Conservation (phyloP, 2,888 invertebrate genomes). For the Scotopteryx bipunctaria region DNA sequence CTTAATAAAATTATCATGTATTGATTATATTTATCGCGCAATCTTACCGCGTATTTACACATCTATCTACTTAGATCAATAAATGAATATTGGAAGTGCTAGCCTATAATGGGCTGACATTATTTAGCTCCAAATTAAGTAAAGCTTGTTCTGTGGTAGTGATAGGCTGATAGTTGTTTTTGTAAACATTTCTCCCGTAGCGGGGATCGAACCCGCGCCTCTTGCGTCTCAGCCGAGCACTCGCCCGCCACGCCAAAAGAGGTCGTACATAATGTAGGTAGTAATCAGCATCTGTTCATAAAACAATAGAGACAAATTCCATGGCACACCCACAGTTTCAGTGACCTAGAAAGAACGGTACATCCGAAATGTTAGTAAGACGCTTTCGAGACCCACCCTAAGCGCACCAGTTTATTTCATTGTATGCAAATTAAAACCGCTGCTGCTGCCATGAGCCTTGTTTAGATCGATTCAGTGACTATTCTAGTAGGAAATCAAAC, state of each 20-base stretch:
- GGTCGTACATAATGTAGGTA: constrained; percentile 1
- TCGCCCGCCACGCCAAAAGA: not conserved
- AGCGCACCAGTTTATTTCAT: constrained; percentile 63
- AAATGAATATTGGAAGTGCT: not conserved
- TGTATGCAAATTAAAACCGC: constrained; percentile 73
- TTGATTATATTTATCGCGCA: no score
- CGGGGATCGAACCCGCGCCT: no score
- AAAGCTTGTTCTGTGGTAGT: no score
- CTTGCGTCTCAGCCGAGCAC: no score
- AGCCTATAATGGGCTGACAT: no score
- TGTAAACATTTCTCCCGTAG: not conserved
- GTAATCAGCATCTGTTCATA: constrained; percentile 17
- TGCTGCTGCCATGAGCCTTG: constrained; percentile 63
- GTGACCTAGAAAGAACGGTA: constrained; percentile 63
- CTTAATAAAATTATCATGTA: no score
- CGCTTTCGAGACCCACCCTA: constrained; percentile 66
- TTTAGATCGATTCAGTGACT: constrained; percentile 17
- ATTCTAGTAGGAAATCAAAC: constrained; percentile 3
- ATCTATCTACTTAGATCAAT: no score
- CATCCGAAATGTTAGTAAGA: constrained; percentile 72
- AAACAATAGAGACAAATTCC: constrained; percentile 38
- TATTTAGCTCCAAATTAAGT: no score
- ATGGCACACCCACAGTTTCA: constrained; percentile 33
- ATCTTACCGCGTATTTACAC: no score
- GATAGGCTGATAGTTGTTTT: no score